Percentiles rank a stretch among this genome's conserved stretches.
Evolutionary conservation across 2,888 invertebrate species (phyloP).

Genomic region (Athripsodes cinereus): DNA sequence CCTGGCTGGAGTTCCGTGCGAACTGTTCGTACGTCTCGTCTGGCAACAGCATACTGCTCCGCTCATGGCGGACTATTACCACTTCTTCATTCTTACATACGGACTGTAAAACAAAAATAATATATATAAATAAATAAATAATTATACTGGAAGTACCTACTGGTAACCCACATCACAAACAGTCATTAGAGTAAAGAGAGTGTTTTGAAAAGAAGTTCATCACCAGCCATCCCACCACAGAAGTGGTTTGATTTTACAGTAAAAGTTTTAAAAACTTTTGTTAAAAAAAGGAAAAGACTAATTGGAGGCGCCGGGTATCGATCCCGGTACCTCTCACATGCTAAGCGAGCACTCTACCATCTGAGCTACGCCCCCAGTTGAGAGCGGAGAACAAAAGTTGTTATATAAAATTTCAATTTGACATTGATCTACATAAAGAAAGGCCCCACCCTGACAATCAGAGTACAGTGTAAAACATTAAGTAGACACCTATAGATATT

Average conservation of each 20-base stretch:
- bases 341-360: slow-evolving; percentile 55
- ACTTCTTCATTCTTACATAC: neutral
- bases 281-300: neutral
- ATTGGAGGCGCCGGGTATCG: slow-evolving; percentile 52
- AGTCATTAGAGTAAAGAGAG: no score
- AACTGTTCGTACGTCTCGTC: slow-evolving; percentile 72
- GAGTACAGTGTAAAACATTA: no score
- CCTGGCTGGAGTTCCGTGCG: slow-evolving; percentile 36
- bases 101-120: slow-evolving; percentile 3
- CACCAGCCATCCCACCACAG: neutral
- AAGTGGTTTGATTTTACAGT: no score
- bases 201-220: no score
- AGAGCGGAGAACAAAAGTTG: neutral
- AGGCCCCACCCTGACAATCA: neutral
- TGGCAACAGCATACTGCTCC: slow-evolving; percentile 58
- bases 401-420: neutral
- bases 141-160: no score
- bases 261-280: no score
- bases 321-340: slow-evolving; percentile 53
- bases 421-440: slow-evolving; percentile 3
- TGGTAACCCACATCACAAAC: neutral
- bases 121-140: no score
- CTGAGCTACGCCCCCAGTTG: slow-evolving; percentile 42
- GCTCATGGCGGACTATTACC: slow-evolving; percentile 29
- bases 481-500: no score